Evolutionary conservation across 1,140 invertebrate species (phyloP), one percentile per base, ranked within the genome.

Genomic region (Hypothenemus hampei): DNA sequence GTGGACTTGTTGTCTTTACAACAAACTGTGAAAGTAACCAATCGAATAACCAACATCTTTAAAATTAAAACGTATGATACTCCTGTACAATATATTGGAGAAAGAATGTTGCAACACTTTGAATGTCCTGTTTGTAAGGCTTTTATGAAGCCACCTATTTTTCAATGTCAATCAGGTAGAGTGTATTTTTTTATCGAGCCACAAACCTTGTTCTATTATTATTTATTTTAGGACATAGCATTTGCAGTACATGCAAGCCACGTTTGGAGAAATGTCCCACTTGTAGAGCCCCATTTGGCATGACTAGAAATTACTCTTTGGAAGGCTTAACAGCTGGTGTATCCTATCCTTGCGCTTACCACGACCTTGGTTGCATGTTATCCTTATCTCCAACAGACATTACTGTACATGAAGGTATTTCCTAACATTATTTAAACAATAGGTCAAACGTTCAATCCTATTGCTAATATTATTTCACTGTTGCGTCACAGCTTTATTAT

Each of bases 111-210:
- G 21, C 58, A 63, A 13, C 58, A 53, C 37, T 60, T 65, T 46
- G 85, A 90, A 66, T 91, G 62, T 33, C 62, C 87, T 3, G 85
- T 91, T 6, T 91, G 89, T 64, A 77, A 88, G 67, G 85, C 88
- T 58, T 82, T 82, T 66, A 86, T 89, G 71, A 75, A 82, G 24
- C 82, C 85, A 23, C 88, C 88, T 7, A 86, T 81, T 58, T 77
- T 72, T 50, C 85, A 89, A 68, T 91, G 88, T 65, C 81, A 86
- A 56, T 81, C 81, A 63, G 88, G n/a, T n/a, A n/a, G n/a, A n/a
- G 45, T 47, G 36, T 21, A 20, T 35, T n/a, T n/a, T n/a, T n/a
- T n/a, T n/a, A n/a, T n/a, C n/a, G n/a, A n/a, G n/a, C n/a, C n/a
- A n/a, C n/a, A n/a, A n/a, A n/a, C n/a, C n/a, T 20, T 24, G 4